Percentiles rank a stretch among this genome's conserved stretches.
phyloP scores from a whole-genome alignment of 1,140 invertebrate species.

The Penaeus vannamei region DNA sequence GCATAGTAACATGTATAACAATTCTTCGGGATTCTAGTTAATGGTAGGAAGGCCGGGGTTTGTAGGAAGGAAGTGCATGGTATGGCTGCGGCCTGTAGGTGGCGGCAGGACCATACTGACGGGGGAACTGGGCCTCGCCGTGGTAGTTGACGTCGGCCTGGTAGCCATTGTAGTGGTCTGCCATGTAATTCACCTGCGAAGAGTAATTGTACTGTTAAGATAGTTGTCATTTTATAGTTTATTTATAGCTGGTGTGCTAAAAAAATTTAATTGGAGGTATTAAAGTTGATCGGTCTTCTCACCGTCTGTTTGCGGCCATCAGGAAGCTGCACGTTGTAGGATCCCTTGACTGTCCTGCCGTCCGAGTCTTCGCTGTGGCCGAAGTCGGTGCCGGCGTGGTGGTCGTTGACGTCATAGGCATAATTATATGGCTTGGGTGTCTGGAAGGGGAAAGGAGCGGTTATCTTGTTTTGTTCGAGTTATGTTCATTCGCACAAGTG shows the following conservation, averaged over 20 bases:
- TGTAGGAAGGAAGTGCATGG: not conserved
- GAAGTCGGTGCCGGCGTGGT: slow-evolving; percentile 68
- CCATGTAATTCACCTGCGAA: slow-evolving; percentile 62
- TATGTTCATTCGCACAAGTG: not conserved
- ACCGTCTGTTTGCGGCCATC: slow-evolving; percentile 69
- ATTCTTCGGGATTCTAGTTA: not conserved
- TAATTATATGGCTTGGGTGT: slow-evolving; percentile 68
- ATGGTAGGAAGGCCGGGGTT: not conserved
- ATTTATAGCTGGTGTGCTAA: not conserved
- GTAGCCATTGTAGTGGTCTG: slow-evolving; percentile 69
- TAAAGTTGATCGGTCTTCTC: not conserved
- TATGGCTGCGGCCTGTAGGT: slow-evolving; percentile 58
- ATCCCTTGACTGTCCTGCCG: slow-evolving; percentile 68
- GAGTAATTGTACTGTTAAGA: not conserved
- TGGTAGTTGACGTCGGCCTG: slow-evolving; percentile 69
- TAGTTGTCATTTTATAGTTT: not conserved
- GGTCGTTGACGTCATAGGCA: slow-evolving; percentile 67
- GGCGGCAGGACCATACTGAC: slow-evolving; percentile 43
- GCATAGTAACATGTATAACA: too few relatives aligned
- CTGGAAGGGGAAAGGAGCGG: not conserved
- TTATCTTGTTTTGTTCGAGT: too few relatives aligned
- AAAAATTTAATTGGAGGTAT: too few relatives aligned
- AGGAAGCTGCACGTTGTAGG: slow-evolving; percentile 68
- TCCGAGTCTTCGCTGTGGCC: slow-evolving; percentile 67
- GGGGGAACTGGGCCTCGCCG: slow-evolving; percentile 66